Evolutionary conservation across 1,140 invertebrate species (phyloP).

Genomic region (Drosophila hydei): DNA sequence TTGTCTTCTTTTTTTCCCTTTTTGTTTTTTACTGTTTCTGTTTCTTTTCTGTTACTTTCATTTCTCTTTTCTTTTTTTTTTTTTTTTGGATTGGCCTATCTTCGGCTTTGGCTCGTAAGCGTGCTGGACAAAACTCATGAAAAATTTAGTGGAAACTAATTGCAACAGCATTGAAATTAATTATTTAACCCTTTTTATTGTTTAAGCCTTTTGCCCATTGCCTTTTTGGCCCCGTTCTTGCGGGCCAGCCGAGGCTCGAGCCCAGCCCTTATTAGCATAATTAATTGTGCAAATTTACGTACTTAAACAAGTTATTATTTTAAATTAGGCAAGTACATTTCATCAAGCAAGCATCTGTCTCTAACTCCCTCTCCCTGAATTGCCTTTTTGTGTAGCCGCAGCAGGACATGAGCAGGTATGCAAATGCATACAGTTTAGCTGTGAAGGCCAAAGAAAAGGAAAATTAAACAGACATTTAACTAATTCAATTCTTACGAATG

Average conservation of each 20-base stretch:
- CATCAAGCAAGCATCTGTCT: conserved; percentile 38
- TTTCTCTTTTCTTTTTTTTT: too few relatives aligned
- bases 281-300: conserved; percentile 82
- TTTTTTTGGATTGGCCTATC: conserved; percentile 43
- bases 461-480: not conserved
- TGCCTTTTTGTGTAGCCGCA: not conserved
- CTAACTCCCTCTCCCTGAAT: too few relatives aligned
- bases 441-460: too few relatives aligned
- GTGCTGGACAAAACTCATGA: conserved; percentile 64
- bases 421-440: conserved; percentile 13
- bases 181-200: conserved; percentile 82
- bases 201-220: conserved; percentile 64
- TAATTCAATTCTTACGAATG: not conserved
- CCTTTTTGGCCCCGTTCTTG: conserved; percentile 52
- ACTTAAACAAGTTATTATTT: conserved; percentile 82
- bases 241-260: conserved; percentile 8
- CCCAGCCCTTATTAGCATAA: conserved; percentile 79
- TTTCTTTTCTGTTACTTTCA: conserved; percentile 24
- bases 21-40: conserved; percentile 11
- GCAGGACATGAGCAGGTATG: conserved; percentile 7
- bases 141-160: conserved; percentile 82
- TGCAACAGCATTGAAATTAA: conserved; percentile 81
- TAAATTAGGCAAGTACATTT: conserved; percentile 73
- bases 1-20: not conserved
- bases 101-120: conserved; percentile 32